These are phyloP conservation scores for Bufo gargarizans DNA, from an alignment of 2,113 vertebrate genomes.

Conservation along the genomic window DNA sequence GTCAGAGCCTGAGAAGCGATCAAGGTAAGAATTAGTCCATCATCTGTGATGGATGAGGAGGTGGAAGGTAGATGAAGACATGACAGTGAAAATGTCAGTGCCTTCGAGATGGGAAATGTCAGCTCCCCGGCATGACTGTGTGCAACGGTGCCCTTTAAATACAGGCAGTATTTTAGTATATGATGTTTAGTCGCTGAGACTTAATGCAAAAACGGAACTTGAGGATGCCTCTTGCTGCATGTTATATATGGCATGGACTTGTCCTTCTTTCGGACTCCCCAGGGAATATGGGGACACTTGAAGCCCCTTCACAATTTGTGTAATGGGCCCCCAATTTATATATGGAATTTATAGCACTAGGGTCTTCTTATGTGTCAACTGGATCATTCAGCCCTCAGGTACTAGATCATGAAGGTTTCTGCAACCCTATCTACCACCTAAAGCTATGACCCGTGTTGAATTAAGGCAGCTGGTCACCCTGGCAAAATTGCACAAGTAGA, in stretches of 20 bases:
- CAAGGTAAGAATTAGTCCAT: conserved; percentile 12
- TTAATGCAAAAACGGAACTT: not conserved
- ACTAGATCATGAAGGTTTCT: too few species aligned
- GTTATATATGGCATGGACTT: not conserved
- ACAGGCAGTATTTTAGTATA: not conserved
- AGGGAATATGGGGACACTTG: too few species aligned
- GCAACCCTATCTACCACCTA: too few species aligned
- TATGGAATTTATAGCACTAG: too few species aligned
- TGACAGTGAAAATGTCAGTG: not conserved
- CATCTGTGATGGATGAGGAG: not conserved
- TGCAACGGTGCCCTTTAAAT: not conserved
- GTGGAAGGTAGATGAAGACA: not conserved
- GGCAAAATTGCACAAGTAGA: too few species aligned
- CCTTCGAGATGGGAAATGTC: conserved; percentile 3
- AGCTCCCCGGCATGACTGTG: not conserved
- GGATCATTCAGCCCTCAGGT: too few species aligned
- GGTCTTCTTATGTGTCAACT: too few species aligned
- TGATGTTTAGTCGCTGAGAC: not conserved
- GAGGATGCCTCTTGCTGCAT: not conserved
- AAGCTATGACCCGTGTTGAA: too few species aligned
- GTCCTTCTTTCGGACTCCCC: not conserved
- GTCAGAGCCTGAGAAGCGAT: not conserved
- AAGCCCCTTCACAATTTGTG: too few species aligned
- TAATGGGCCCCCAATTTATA: too few species aligned
- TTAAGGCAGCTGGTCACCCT: too few species aligned